A percentile compares a stretch with the other conserved stretches of the same genome.
Evolutionary conservation across 2,797 vertebrate genomes (phyloP).

Genomic region (Rhinichthys osculus): DNA sequence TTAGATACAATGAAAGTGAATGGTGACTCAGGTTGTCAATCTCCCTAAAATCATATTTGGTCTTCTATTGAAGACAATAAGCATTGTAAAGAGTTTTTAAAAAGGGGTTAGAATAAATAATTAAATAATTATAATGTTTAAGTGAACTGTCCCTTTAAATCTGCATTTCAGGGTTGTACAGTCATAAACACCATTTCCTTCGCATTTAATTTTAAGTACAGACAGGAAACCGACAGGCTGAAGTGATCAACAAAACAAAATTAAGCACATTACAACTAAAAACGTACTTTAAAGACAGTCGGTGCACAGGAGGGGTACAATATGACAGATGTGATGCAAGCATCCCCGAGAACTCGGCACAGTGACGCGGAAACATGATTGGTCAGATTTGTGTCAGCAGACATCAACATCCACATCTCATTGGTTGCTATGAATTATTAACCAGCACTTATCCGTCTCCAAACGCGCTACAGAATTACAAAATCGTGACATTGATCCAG

Average conservation of each 20-base stretch:
- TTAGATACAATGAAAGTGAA: neutral
- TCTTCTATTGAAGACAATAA: neutral
- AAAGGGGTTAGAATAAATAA: neutral
- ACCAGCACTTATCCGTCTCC: constrained; percentile 11
- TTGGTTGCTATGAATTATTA: constrained; percentile 74
- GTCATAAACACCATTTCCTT: neutral
- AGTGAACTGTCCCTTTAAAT: neutral
- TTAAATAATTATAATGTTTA: neutral
- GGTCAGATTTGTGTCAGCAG: constrained; percentile 90
- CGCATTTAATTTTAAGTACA: neutral
- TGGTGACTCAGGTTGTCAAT: neutral
- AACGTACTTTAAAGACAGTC: neutral
- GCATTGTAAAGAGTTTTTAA: neutral
- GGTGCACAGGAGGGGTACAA: constrained; percentile 52
- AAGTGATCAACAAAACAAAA: neutral
- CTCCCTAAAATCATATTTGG: neutral
- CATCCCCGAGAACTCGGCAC: constrained; percentile 79
- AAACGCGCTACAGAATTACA: constrained; percentile 41
- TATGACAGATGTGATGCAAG: constrained; percentile 70
- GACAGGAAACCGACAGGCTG: neutral
- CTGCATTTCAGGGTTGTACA: neutral
- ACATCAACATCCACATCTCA: constrained; percentile 91
- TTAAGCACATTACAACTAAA: neutral
- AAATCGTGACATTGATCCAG: constrained; percentile 15
- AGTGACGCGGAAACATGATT: constrained; percentile 84